Base-by-base conservation (phyloP, 35 echinoderm and acorn worm species). In the Anneissia japonica region DNA sequence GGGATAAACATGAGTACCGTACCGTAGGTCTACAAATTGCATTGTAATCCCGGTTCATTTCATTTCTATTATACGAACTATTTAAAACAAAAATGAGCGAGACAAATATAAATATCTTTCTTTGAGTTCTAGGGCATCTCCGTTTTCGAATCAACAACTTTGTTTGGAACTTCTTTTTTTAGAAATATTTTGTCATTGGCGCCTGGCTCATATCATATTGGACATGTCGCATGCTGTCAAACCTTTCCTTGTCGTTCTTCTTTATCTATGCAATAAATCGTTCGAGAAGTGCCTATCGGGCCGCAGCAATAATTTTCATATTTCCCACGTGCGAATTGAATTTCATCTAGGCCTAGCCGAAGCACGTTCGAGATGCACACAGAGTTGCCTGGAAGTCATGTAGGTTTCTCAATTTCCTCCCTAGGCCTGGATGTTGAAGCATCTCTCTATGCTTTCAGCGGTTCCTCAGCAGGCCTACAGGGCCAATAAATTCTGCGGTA, bases 401-500 rank as follows among this genome's bases (percentile, higher is more conserved):
- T 64, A 64, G 51, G 51, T 64, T 64, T 64, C 51, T 64, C 51
- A 64, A 64, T 64, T 64, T 64, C 51, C 51, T 64, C 51, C 51
- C 51, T 64, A 64, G 51, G 51, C 51, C 51, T 64, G 51, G 51
- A 64, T 64, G 51, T 23, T 64, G 10, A 12, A 64, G 51, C 19
- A 23, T 16, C 51, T 64, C 51, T 64, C 51, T 23, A 64, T 64
- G 51, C 51, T 64, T 64, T 64, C 51, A 64, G 51, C 21, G 51
- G 51, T 64, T 64, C 51, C 51, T 3, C 51, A 64, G 51, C 51
- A 64, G 51, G 51, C 51, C 7, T 64, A 64, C 51, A 6, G 51
- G 21, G 51, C 51, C 51, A 64, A 64, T 64, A 64, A 64, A 64
- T 64, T 64, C 51, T 64, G 51, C 51, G 51, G 51, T 64, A 64